A percentile compares a stretch with the other conserved stretches of the same genome.
Evolutionary conservation across 2,888 invertebrate genomes (phyloP).

Genomic region (Drosophila barbarae): DNA sequence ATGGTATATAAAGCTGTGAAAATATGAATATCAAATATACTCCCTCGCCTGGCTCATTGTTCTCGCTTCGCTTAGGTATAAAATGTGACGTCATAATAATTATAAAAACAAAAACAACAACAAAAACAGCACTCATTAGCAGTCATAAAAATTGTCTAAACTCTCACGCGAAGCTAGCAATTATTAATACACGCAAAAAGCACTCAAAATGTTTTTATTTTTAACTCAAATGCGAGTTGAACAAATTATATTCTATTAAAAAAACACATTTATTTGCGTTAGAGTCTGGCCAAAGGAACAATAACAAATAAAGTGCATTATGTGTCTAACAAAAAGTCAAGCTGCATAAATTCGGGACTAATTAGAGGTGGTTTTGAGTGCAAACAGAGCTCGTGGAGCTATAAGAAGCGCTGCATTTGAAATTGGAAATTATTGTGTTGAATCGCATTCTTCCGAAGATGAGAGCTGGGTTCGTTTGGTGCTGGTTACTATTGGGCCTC

Average conservation of each 20-base stretch:
- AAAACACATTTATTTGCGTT: background rate
- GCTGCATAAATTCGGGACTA: constrained; percentile 12
- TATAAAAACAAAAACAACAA: constrained; percentile 36
- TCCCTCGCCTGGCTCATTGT: constrained; percentile 28
- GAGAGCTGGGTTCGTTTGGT: background rate
- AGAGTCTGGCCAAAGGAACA: background rate
- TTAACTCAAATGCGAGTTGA: constrained; percentile 6
- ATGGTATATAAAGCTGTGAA: constrained; percentile 1
- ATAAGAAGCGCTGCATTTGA: constrained; percentile 7
- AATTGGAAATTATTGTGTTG: background rate
- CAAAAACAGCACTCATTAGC: constrained; percentile 18
- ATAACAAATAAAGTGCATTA: constrained; percentile 3
- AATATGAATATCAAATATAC: constrained; percentile 33
- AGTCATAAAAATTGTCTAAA: constrained; percentile 39
- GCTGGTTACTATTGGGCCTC: background rate
- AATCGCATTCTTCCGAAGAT: background rate
- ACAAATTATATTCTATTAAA: background rate
- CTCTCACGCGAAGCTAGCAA: constrained; percentile 52
- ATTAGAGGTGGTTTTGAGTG: background rate
- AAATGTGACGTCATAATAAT: constrained; percentile 68
- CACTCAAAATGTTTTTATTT: constrained; percentile 1
- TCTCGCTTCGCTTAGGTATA: constrained; percentile 24
- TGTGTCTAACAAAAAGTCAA: constrained; percentile 12
- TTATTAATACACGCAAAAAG: constrained; percentile 2
- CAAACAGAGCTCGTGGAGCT: background rate